A percentile compares a stretch with the other conserved stretches of the same genome.
phyloP scores from a whole-genome alignment of 1,140 invertebrate genomes.

The Venturia canescens region DNA sequence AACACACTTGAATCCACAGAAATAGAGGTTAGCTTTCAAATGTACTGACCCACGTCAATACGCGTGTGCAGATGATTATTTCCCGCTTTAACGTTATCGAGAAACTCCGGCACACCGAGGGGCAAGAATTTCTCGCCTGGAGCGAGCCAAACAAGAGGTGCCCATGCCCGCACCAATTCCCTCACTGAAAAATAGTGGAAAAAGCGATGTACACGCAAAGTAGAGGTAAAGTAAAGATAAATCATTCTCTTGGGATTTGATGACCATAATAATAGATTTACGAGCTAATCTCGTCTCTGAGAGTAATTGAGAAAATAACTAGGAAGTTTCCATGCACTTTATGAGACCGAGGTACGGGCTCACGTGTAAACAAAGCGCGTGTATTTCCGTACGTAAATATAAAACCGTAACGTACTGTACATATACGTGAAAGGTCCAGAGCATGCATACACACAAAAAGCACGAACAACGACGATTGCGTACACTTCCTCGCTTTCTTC shows the following conservation, averaged over 20 bases:
- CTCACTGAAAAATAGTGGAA: conserved; percentile 70
- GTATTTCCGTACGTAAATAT: not conserved
- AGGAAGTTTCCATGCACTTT: not conserved
- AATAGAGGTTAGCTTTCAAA: no score
- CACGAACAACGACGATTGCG: conserved; percentile 48
- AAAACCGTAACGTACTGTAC: not conserved
- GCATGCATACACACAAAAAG: conserved; percentile 24
- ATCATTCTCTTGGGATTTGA: not conserved
- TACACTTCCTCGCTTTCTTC: conserved; percentile 52
- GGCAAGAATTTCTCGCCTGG: conserved; percentile 82
- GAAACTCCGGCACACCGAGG: conserved; percentile 79
- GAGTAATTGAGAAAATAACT: not conserved
- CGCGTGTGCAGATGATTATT: conserved; percentile 78
- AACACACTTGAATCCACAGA: no score
- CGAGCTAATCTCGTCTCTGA: not conserved
- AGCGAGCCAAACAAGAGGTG: conserved; percentile 81
- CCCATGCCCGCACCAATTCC: conserved; percentile 78
- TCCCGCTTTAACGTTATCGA: conserved; percentile 78
- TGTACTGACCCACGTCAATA: conserved; percentile 73
- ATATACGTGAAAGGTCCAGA: conserved; percentile 32
- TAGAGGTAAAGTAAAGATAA: not conserved
- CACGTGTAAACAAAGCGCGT: not conserved
- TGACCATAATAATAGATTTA: not conserved
- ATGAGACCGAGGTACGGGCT: not conserved
- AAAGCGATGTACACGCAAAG: not conserved